Evolutionary conservation across 2,113 vertebrate genomes (phyloP).

Genomic region (Megaptera novaeangliae): DNA sequence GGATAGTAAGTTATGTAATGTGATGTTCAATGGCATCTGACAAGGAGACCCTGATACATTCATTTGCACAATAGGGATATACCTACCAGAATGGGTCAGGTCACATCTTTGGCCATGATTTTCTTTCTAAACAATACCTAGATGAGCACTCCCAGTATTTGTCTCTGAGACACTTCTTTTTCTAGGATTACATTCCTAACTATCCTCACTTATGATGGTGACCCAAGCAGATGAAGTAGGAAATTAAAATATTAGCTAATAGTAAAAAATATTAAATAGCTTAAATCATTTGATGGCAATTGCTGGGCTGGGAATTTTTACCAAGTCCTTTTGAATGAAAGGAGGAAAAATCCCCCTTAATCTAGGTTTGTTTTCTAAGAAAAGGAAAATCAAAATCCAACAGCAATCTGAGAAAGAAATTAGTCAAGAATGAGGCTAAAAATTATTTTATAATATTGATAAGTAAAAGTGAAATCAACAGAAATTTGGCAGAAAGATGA

Average conservation of each 20-base stretch:
- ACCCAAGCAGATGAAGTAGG: background rate
- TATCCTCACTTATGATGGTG: background rate
- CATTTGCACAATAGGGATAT: background rate
- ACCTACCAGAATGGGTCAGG: background rate
- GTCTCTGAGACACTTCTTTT: background rate
- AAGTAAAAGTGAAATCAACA: background rate
- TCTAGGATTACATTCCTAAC: background rate
- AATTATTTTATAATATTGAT: background rate
- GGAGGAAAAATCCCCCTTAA: background rate
- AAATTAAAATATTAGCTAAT: constrained; percentile 13
- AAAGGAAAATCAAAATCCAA: background rate
- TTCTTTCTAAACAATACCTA: background rate
- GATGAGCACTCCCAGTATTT: background rate
- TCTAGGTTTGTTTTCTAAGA: background rate
- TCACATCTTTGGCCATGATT: background rate
- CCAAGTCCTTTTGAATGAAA: background rate
- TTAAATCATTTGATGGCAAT: background rate
- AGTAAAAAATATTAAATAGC: background rate
- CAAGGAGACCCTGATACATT: background rate
- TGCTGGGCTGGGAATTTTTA: background rate
- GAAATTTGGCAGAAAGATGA: constrained; percentile 9
- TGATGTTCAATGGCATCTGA: background rate
- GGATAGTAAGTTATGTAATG: background rate
- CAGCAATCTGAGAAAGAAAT: background rate
- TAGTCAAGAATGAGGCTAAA: background rate